Percentiles rank a stretch among this genome's conserved stretches.
Evolutionary conservation across 2,888 invertebrate genomes (phyloP).

Genomic region (Chymomyza amoena): DNA sequence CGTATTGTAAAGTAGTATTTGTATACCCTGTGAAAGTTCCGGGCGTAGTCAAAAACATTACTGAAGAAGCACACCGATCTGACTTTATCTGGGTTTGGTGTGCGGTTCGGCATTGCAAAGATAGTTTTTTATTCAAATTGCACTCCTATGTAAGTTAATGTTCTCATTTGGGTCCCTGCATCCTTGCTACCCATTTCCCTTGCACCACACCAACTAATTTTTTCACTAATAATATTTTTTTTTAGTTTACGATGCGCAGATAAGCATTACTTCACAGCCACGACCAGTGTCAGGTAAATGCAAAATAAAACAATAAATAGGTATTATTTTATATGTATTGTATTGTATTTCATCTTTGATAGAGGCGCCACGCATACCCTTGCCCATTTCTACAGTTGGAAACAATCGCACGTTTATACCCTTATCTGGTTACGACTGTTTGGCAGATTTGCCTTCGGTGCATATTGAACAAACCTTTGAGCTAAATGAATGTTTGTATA

Average conservation of each 20-base stretch:
- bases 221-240: not conserved
- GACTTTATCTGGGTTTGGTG: too few species aligned
- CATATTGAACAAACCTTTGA: slow-evolving; percentile 90
- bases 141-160: too few species aligned
- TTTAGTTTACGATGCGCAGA: slow-evolving; percentile 72
- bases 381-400: slow-evolving; percentile 74
- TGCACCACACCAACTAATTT: too few species aligned
- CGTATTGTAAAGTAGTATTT: too few species aligned
- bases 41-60: too few species aligned
- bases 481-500: slow-evolving; percentile 83
- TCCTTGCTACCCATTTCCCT: too few species aligned
- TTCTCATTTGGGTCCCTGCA: too few species aligned
- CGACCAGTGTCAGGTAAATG: slow-evolving; percentile 42
- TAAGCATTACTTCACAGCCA: slow-evolving; percentile 75
- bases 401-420: slow-evolving; percentile 78
- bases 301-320: not conserved
- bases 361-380: slow-evolving; percentile 55
- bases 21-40: too few species aligned
- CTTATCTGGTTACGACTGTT: slow-evolving; percentile 85
- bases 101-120: too few species aligned
- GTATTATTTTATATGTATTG: not conserved
- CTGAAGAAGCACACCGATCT: too few species aligned
- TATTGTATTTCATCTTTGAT: not conserved
- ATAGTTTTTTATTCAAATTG: too few species aligned
- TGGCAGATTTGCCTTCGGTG: slow-evolving; percentile 84